Percentiles rank a stretch among this genome's conserved stretches.
phyloP scores from a whole-genome alignment of 2,113 vertebrate genomes.

The Sorex araneus region DNA sequence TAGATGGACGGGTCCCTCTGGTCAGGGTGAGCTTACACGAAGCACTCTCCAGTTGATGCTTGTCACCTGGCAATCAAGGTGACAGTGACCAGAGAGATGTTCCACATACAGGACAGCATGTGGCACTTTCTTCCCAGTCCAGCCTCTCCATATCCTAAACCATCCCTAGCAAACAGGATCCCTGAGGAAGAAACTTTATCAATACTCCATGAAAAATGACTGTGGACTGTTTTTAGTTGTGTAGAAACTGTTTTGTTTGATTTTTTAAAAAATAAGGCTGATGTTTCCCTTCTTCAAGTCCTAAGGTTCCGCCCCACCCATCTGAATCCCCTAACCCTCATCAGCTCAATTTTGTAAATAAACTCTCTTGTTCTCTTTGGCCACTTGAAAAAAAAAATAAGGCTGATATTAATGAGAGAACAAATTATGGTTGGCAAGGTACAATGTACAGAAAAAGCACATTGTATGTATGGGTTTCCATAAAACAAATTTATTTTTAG shows the following conservation, averaged over 20 bases:
- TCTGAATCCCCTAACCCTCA: no score
- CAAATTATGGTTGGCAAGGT: not conserved
- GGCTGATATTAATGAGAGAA: not conserved
- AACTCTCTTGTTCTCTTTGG: no score
- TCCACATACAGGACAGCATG: not conserved
- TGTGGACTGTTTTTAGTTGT: not conserved
- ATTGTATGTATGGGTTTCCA: not conserved
- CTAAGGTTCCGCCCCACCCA: no score
- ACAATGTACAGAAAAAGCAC: constrained; percentile 8
- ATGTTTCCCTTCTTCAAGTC: no score
- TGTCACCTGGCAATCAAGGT: not conserved
- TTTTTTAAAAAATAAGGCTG: not conserved
- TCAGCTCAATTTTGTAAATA: no score
- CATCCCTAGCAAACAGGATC: not conserved
- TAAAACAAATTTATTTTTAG: constrained; percentile 44
- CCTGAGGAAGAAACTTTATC: not conserved
- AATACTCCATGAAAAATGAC: not conserved
- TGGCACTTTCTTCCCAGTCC: not conserved
- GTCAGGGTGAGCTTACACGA: not conserved
- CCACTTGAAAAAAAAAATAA: not conserved
- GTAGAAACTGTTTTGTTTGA: constrained; percentile 23
- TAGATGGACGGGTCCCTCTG: not conserved
- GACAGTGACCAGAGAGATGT: not conserved
- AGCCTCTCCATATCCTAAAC: not conserved
- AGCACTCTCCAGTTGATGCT: not conserved